Percentiles rank a stretch among this genome's conserved stretches.
phyloP scores from a whole-genome alignment of 2,888 invertebrate species.

The Phyto melanocephala region DNA sequence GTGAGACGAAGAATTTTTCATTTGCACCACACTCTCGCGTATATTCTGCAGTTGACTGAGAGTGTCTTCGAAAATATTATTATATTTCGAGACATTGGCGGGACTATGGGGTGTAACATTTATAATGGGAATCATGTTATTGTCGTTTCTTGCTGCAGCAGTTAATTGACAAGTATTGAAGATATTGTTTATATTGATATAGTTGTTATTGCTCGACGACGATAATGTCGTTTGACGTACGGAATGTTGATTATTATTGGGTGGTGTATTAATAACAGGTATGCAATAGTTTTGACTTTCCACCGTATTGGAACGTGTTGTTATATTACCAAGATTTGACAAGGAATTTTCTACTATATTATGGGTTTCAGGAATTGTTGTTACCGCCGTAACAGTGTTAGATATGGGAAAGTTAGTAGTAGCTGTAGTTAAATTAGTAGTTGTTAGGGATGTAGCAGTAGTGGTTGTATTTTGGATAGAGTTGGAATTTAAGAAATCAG shows the following conservation, averaged over 20 bases:
- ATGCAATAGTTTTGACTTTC: slow-evolving; percentile 75
- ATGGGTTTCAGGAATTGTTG: not conserved
- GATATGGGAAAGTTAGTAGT: not conserved
- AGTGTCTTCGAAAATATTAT: slow-evolving; percentile 81
- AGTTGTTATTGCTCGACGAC: slow-evolving; percentile 56
- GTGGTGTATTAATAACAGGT: slow-evolving; percentile 73
- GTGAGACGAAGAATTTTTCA: slow-evolving; percentile 78
- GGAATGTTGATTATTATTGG: slow-evolving; percentile 44
- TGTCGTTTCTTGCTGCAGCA: slow-evolving; percentile 66
- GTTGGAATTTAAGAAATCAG: slow-evolving; percentile 78
- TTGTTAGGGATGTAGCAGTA: slow-evolving; percentile 24
- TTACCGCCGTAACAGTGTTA: not conserved
- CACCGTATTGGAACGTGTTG: slow-evolving; percentile 13
- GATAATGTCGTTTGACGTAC: not conserved
- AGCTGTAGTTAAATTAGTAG: not conserved
- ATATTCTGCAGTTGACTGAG: slow-evolving; percentile 78
- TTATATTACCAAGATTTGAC: slow-evolving; percentile 21
- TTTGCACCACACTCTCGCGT: slow-evolving; percentile 79
- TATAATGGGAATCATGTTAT: slow-evolving; percentile 87
- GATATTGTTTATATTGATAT: slow-evolving; percentile 68
- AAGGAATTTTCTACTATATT: not conserved
- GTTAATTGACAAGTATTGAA: not conserved
- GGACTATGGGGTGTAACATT: slow-evolving; percentile 94
- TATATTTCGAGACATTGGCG: slow-evolving; percentile 86
- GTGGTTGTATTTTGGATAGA: slow-evolving; percentile 63